Evolutionary conservation across 2,888 invertebrate species (phyloP).

Genomic region (Parnassius glacialis): DNA sequence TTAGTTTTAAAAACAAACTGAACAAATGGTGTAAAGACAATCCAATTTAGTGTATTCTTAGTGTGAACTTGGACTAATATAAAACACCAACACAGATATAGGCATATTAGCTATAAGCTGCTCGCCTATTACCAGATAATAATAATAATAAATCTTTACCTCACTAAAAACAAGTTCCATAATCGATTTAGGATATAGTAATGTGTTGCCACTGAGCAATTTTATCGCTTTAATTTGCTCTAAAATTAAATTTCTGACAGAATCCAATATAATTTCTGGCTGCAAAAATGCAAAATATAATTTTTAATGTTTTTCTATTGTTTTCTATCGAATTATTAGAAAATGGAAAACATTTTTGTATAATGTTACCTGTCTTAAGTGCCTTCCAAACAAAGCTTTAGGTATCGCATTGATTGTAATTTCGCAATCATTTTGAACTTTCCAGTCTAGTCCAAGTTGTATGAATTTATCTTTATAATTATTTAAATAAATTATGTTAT

Average conservation of each 20-base stretch:
- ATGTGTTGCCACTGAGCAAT: slow-evolving; percentile 69
- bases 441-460: slow-evolving; percentile 81
- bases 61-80: no score
- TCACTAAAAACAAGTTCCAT: slow-evolving; percentile 72
- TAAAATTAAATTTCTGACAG: slow-evolving; percentile 75
- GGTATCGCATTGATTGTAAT: slow-evolving; percentile 81
- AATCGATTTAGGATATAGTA: slow-evolving; percentile 65
- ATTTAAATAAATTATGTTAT: slow-evolving; percentile 76
- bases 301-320: not conserved
- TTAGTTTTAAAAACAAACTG: no score
- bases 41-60: no score
- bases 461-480: slow-evolving; percentile 77
- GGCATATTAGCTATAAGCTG: no score
- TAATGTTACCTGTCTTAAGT: slow-evolving; percentile 71
- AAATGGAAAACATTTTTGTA: not conserved
- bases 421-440: slow-evolving; percentile 53
- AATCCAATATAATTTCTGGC: slow-evolving; percentile 61
- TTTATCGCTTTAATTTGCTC: slow-evolving; percentile 81
- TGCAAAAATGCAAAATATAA: slow-evolving; percentile 34
- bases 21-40: no score
- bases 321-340: no score
- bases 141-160: no score
- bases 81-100: no score
- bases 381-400: slow-evolving; percentile 81
- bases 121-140: no score